Percentiles rank a stretch among this genome's conserved stretches.
Conservation (phyloP, 2,797 vertebrate genomes). For the Synaphobranchus kaupii region DNA sequence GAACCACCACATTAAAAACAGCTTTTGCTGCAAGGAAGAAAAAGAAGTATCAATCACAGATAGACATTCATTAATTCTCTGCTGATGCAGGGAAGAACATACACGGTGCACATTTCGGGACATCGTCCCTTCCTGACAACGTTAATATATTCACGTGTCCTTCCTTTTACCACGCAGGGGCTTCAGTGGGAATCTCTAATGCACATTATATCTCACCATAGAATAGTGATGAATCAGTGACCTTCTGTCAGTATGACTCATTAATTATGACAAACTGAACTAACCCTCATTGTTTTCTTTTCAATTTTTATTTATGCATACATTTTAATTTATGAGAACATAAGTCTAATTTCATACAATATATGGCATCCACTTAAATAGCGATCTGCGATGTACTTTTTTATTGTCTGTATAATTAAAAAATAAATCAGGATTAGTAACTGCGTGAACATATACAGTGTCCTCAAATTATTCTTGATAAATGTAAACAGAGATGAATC, state of each 20-base stretch:
- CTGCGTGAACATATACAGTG: background rate
- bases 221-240: background rate
- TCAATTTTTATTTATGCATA: background rate
- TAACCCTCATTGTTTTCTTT: background rate
- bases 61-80: constrained; percentile 46
- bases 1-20: constrained; percentile 48
- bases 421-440: background rate
- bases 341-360: background rate
- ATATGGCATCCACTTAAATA: background rate
- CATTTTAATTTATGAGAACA: background rate
- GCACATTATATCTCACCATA: background rate
- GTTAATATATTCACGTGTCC: background rate
- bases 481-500: too few species aligned
- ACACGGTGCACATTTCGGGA: constrained; percentile 16
- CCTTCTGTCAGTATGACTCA: background rate
- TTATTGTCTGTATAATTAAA: background rate
- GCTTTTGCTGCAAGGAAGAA: constrained; percentile 48
- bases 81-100: constrained; percentile 41
- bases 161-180: background rate
- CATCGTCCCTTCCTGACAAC: background rate
- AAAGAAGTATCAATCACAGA: constrained; percentile 46
- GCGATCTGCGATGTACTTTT: background rate
- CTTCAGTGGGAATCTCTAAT: constrained; percentile 7
- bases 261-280: background rate
- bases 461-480: background rate